A percentile compares a stretch with the other conserved stretches of the same genome.
Evolutionary conservation across 92 coral and sea anemone species (phyloP).

Genomic region (Heteractis magnifica): DNA sequence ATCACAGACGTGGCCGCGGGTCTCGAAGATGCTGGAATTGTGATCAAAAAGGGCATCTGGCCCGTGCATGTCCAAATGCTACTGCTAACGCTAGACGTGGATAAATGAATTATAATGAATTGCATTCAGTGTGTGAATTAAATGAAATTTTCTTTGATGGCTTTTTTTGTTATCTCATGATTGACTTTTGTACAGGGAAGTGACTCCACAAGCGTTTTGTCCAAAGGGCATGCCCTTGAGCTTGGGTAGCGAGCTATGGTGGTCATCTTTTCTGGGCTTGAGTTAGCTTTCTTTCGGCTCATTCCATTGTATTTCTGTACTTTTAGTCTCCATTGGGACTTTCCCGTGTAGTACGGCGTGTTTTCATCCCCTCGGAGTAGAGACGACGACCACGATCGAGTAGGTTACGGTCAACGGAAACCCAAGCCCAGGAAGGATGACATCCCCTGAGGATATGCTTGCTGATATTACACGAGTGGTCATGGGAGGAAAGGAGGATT

Average conservation of each 20-base stretch:
- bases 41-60: conserved; percentile 20
- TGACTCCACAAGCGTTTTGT: conserved; percentile 3
- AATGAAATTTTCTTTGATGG: neutral
- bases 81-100: neutral
- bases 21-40: conserved; percentile 20
- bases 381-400: neutral
- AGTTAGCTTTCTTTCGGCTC: neutral
- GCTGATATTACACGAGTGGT: neutral
- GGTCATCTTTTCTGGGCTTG: conserved; percentile 2
- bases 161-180: neutral
- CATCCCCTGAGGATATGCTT: neutral
- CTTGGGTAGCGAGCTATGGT: neutral
- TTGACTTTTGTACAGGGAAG: neutral
- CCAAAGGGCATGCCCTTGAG: conserved; percentile 3
- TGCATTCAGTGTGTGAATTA: neutral
- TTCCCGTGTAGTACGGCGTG: neutral
- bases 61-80: conserved; percentile 22
- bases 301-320: neutral
- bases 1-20: conserved; percentile 6
- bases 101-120: neutral
- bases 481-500: neutral
- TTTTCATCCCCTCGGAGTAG: neutral
- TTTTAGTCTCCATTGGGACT: neutral
- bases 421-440: neutral
- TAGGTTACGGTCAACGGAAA: neutral